Conservation (phyloP, 92 coral and sea anemone species). For the Blastomussa wellsi region DNA sequence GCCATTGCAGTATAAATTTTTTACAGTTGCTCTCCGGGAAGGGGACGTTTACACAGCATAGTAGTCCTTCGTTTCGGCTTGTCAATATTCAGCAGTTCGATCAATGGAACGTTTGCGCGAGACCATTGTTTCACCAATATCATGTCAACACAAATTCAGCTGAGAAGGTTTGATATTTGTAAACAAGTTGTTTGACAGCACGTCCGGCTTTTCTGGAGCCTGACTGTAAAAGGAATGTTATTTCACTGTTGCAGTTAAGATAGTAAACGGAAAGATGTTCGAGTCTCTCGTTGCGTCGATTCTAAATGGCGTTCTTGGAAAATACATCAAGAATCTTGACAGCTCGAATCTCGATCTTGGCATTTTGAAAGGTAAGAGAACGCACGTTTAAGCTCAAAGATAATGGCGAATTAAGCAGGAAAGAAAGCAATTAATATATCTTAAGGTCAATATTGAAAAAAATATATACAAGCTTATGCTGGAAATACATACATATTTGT, state of each 20-base stretch:
- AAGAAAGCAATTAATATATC: background rate
- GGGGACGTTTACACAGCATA: background rate
- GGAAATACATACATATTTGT: background rate
- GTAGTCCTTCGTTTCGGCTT: background rate
- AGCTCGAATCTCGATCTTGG: slow-evolving; percentile 77
- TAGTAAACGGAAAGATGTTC: slow-evolving; percentile 51
- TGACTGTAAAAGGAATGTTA: background rate
- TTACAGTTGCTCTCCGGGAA: background rate
- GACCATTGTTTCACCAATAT: background rate
- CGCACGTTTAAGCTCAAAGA: background rate
- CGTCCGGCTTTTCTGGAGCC: background rate
- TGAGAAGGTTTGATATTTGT: background rate
- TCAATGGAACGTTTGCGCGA: background rate
- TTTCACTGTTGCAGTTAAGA: background rate
- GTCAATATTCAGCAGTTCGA: background rate
- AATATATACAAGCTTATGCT: too few species aligned
- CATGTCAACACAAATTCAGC: background rate
- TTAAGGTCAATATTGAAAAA: too few species aligned
- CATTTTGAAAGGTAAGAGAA: slow-evolving; percentile 75
- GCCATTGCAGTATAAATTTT: too few species aligned
- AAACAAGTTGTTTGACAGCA: background rate
- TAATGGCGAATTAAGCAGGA: background rate
- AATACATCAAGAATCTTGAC: slow-evolving; percentile 87
- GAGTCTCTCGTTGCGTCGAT: slow-evolving; percentile 80
- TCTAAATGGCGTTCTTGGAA: slow-evolving; percentile 86